Evolutionary conservation across 1,140 invertebrate genomes (phyloP).

Genomic region (Cydia amplana): DNA sequence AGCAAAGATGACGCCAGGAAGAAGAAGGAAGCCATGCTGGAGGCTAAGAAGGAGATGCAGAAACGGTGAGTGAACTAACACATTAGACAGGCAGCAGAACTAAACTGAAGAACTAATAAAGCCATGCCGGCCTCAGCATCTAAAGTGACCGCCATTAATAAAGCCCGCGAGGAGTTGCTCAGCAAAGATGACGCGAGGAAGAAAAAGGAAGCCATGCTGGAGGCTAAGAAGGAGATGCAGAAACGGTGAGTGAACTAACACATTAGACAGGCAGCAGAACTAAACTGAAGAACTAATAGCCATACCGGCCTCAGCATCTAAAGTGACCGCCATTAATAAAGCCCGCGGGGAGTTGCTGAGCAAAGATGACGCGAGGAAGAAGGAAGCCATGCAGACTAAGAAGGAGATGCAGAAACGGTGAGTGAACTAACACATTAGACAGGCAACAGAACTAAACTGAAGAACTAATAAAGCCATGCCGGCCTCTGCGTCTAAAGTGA

Average conservation of each 20-base stretch:
- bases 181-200: conserved; percentile 63
- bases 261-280: neutral
- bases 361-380: conserved; percentile 64
- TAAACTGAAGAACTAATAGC: neutral
- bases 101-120: conserved; percentile 35
- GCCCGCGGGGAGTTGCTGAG: conserved; percentile 56
- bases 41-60: conserved; percentile 61
- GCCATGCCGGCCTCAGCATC: conserved; percentile 49
- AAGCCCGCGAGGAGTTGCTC: conserved; percentile 55
- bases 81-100: neutral
- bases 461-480: conserved; percentile 43
- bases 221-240: conserved; percentile 61
- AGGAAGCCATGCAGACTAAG: conserved; percentile 66
- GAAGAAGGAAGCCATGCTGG: conserved; percentile 68
- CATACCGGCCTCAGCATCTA: conserved; percentile 52
- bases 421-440: neutral
- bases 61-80: neutral
- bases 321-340: conserved; percentile 50
- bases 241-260: neutral
- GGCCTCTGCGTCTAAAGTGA: conserved; percentile 55
- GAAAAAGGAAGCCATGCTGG: conserved; percentile 68
- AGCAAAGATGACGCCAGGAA: conserved; percentile 63
- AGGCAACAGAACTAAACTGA: no score
- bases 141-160: conserved; percentile 52
- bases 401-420: conserved; percentile 47